Base-by-base conservation (phyloP, 2,113 vertebrate species). In the Lichenostomus cassidix region DNA sequence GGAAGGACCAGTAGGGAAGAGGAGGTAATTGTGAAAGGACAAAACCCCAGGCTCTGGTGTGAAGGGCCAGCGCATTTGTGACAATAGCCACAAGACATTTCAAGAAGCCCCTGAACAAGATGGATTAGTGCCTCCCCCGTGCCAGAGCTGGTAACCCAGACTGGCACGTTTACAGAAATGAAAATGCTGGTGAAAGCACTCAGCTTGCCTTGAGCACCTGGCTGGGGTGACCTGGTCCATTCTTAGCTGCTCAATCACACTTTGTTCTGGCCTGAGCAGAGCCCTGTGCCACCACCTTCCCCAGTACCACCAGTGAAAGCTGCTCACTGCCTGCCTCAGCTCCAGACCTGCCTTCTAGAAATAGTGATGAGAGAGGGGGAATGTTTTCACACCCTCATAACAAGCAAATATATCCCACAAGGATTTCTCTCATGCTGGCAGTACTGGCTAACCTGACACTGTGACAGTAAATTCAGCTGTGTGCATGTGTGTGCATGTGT, bases 391-490 rank as follows among this genome's bases (percentile, higher is more conserved):
- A 33, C 21, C 15, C 20, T 56, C 31, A 4, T 24, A 79, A 33
- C 24, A 46, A 92, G 60, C 25, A 49, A 70, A 63, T 35, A 37
- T 20, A 56, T 90, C 60, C 90, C 83, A 5, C 15, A 69, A 90
- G 58, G 65, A 60, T 85, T 92, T 89, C 44, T 67, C 9, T 53
- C 50, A 15, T 41, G 64, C 44, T 52, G 59, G 62, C 52, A 86
- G 65, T 69, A 63, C 71, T 42, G 55, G 82, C 50, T 83, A 89
- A 47, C 64, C 59, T 90, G 92, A 94, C 64, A 37, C 24, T 13
- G 58, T 35, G 88, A 93, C 75, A 87, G 68, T 92, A 92, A 96
- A 97, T 93, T 94, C 93, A 96, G 81, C 89, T 67, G 11, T 20
- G 80, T 78, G 92, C 82, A 91, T 85, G 87, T 64, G 91, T 89